Conservation (phyloP, 2,113 vertebrate species). For the Buteo buteo region DNA sequence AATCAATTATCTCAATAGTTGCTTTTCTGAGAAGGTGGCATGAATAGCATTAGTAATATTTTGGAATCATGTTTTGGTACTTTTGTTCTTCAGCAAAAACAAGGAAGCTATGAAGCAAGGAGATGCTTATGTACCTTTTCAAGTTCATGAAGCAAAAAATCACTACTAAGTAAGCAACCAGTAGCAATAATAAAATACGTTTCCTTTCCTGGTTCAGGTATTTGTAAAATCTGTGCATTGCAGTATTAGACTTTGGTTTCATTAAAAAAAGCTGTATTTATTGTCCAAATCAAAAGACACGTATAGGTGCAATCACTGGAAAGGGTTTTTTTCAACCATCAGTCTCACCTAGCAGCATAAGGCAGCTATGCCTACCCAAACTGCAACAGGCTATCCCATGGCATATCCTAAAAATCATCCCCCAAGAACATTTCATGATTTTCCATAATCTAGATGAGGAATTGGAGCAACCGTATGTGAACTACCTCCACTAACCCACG, state of each 20-base stretch:
- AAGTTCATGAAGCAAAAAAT: neutral
- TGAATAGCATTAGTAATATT: neutral
- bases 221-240: neutral
- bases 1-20: neutral
- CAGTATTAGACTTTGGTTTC: neutral
- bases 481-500: neutral
- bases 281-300: neutral
- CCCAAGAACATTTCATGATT: neutral
- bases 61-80: neutral
- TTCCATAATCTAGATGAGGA: neutral
- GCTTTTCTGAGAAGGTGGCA: neutral
- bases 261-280: neutral
- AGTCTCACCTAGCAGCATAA: neutral
- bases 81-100: neutral
- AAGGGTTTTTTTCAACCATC: neutral
- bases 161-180: neutral
- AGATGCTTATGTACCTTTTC: neutral
- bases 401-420: neutral
- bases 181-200: neutral
- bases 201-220: neutral
- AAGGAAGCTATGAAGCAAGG: neutral
- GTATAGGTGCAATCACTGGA: rapidly evolving
- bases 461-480: neutral
- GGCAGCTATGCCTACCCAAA: neutral
- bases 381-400: neutral